Base-by-base conservation (phyloP, 2,113 vertebrate species). In the Myiagra hebetior region DNA sequence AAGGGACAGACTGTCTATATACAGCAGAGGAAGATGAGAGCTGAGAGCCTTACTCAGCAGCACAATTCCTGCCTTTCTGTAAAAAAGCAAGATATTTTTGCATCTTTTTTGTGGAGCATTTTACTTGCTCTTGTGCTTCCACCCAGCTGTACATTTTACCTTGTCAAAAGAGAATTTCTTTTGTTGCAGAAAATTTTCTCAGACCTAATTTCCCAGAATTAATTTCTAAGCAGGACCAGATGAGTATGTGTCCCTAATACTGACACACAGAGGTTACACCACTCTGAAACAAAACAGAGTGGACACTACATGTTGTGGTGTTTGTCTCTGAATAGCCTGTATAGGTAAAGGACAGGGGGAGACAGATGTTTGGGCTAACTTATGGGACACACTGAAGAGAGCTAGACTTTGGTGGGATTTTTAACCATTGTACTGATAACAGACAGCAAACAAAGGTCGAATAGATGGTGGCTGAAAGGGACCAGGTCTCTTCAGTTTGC, bases 401-500 rank as follows among this genome's bases (percentile, higher is more conserved):
- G 28, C 11, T 15, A 28, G 31, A 15, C 22, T 74, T 79, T 27
- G 21, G 6, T 52, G 72, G 18, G 15, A 62, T 72, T 88, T 87
- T 78, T 59, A 52, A 85, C 33, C 1, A 2, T 47, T 63, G 39
- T 15, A 49, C 27, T 70, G 46, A 53, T 73, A 89, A 75, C 13
- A 39, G 39, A 75, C 67, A 81, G 35, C 59, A 93, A 93, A 94
- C 50, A 95, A 92, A 94, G 76, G 60, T 81, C 76, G 77, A 67
- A 52, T 41, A 91, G 60, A 80, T 31, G 37, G 41, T 39, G n/a
- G 56, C 76, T 86, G 65, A 64, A 94, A 87, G 65, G n/a, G 65
- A 93, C 31, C 57, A 78, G 64, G 46, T 84, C 76, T 75, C 73
- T 93, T 85, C 64, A 81, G 56, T 84, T 94, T 93, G 80, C 49